These are phyloP conservation scores for Brachyrhaphis roseni DNA, from an alignment of 2,797 vertebrate species.

Conservation along the genomic window DNA sequence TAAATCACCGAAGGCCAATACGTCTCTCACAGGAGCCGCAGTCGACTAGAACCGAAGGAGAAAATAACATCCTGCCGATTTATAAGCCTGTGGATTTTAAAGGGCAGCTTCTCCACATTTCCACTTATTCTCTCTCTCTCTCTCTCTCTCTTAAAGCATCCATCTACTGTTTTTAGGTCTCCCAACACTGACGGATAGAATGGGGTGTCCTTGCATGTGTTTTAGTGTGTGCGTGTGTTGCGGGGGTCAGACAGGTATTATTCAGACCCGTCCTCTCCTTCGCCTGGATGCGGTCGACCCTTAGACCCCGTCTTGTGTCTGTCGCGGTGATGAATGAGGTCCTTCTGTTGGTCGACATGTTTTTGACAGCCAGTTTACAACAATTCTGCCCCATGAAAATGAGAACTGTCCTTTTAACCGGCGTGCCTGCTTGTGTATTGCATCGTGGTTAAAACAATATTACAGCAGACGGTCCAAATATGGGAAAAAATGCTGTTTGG, in stretches of 20 bases:
- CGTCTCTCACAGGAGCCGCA: conserved; percentile 16
- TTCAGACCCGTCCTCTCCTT: conserved; percentile 26
- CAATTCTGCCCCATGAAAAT: conserved; percentile 38
- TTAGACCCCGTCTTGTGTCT: conserved; percentile 32
- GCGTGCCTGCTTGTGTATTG: not conserved
- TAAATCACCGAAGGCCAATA: conserved; percentile 46
- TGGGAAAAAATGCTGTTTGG: conserved; percentile 8
- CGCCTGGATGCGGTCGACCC: conserved; percentile 17
- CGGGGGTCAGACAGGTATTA: conserved; percentile 24
- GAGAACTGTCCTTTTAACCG: conserved; percentile 19
- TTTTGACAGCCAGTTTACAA: conserved; percentile 50
- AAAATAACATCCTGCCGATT: conserved; percentile 39
- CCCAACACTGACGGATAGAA: conserved; percentile 34
- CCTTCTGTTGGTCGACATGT: conserved; percentile 10
- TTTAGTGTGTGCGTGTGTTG: not conserved
- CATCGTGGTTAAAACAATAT: no score
- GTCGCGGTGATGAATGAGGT: conserved; percentile 55
- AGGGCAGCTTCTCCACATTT: conserved; percentile 5
- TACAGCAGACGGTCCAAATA: not conserved
- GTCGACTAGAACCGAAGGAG: conserved; percentile 20
- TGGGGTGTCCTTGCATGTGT: conserved; percentile 29
- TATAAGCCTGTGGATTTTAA: conserved; percentile 42
- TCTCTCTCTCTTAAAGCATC: not conserved
- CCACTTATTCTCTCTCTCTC: conserved; percentile 7
- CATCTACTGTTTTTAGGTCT: not conserved